Evolutionary conservation across 2,797 vertebrate species (phyloP).

Genomic region (Eulemur mongoz): DNA sequence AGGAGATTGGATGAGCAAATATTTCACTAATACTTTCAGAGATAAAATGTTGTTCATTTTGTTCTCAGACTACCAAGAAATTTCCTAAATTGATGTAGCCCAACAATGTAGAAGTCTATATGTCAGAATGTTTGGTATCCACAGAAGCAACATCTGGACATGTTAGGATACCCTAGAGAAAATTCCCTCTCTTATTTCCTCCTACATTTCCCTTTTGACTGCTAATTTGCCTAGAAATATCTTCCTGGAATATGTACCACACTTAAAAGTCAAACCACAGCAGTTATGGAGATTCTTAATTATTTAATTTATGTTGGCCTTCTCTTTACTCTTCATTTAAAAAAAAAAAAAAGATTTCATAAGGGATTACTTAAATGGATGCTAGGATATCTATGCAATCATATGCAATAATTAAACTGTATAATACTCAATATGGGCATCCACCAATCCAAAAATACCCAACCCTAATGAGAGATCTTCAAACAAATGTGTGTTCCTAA

Average conservation of each 20-base stretch:
- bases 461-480: background rate
- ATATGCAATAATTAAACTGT: background rate
- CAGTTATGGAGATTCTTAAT: background rate
- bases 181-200: background rate
- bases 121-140: background rate
- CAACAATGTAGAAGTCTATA: background rate
- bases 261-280: slow-evolving; percentile 8
- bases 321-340: background rate
- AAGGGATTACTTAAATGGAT: background rate
- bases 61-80: background rate
- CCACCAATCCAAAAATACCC: background rate
- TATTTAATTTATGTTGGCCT: background rate
- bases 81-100: background rate
- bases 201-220: background rate
- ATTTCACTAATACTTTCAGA: background rate
- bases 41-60: background rate
- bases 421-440: background rate
- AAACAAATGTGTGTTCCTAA: background rate
- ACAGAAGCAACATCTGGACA: background rate
- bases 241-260: background rate
- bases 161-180: rapidly evolving
- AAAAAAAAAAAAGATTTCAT: background rate
- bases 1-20: background rate
- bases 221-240: background rate
- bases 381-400: background rate